phyloP scores from a whole-genome alignment of 2,888 invertebrate species.

The Penaeus monodon region DNA sequence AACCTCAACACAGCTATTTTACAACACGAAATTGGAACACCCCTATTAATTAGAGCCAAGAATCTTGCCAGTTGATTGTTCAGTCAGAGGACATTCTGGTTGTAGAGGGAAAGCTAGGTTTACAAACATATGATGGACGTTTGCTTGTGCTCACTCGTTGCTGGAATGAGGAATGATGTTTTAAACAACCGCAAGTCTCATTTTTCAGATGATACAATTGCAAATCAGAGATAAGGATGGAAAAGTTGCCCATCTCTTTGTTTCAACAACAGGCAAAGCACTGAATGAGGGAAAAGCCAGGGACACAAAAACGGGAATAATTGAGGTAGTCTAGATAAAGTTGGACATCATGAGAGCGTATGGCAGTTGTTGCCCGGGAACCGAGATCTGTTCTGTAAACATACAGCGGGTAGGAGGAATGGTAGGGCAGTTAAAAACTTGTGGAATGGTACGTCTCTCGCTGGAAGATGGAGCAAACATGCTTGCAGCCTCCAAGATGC shows the following conservation, averaged over 20 bases:
- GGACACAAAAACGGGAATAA: constrained; percentile 85
- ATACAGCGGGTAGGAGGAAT: constrained; percentile 77
- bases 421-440: constrained; percentile 80
- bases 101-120: constrained; percentile 86
- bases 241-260: constrained; percentile 86
- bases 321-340: constrained; percentile 86
- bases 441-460: constrained; percentile 78
- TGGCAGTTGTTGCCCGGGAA: constrained; percentile 91
- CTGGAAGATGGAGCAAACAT: constrained; percentile 86
- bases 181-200: constrained; percentile 82
- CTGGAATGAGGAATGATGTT: constrained; percentile 85
- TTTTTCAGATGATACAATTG: constrained; percentile 89
- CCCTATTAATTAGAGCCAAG: constrained; percentile 92
- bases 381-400: constrained; percentile 83
- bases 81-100: constrained; percentile 88
- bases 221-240: constrained; percentile 88
- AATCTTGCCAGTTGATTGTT: constrained; percentile 85
- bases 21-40: constrained; percentile 94
- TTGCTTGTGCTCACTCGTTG: constrained; percentile 85
- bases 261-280: constrained; percentile 82
- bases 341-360: constrained; percentile 78
- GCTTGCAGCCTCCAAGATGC: constrained; percentile 84
- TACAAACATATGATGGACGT: constrained; percentile 92
- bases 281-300: constrained; percentile 81
- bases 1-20: constrained; percentile 94